phyloP scores from a whole-genome alignment of 2,113 vertebrate genomes.

The Caranx ignobilis region DNA sequence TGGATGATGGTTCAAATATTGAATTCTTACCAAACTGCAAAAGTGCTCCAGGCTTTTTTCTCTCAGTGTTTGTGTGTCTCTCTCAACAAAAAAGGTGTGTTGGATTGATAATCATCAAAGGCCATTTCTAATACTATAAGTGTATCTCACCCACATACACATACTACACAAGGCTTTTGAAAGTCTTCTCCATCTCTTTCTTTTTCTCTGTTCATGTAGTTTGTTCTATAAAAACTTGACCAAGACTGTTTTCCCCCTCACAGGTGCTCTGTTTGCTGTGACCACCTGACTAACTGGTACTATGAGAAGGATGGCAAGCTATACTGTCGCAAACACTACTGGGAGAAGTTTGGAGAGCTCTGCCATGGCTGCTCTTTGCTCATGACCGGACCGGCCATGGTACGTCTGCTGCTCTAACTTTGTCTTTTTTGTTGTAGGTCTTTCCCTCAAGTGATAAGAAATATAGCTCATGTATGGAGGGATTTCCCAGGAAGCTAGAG shows the following conservation, averaged over 20 bases:
- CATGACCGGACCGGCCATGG: slow-evolving; percentile 98
- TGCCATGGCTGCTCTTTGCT: slow-evolving; percentile 96
- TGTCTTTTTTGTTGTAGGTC: background rate
- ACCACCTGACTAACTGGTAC: slow-evolving; percentile 95
- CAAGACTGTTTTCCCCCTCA: slow-evolving; percentile 8
- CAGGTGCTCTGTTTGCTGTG: slow-evolving; percentile 95
- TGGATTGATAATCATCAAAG: too few species aligned
- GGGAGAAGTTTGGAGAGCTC: slow-evolving; percentile 93
- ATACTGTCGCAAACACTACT: slow-evolving; percentile 95
- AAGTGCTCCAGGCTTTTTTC: background rate
- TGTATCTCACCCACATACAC: slow-evolving; percentile 6
- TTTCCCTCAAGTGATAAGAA: too few species aligned
- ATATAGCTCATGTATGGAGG: too few species aligned
- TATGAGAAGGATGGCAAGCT: slow-evolving; percentile 94
- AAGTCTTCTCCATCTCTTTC: background rate
- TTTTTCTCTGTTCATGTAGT: background rate
- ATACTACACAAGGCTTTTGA: slow-evolving; percentile 23
- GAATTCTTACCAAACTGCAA: background rate
- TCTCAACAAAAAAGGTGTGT: too few species aligned
- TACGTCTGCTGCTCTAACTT: slow-evolving; percentile 61
- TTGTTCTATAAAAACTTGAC: slow-evolving; percentile 10
- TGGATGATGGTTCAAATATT: background rate
- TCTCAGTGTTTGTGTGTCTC: background rate
- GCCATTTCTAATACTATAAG: too few species aligned
- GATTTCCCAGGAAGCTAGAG: background rate